Base-by-base conservation (phyloP, 2,888 invertebrate species). In the Bhutanitis thaidina region DNA sequence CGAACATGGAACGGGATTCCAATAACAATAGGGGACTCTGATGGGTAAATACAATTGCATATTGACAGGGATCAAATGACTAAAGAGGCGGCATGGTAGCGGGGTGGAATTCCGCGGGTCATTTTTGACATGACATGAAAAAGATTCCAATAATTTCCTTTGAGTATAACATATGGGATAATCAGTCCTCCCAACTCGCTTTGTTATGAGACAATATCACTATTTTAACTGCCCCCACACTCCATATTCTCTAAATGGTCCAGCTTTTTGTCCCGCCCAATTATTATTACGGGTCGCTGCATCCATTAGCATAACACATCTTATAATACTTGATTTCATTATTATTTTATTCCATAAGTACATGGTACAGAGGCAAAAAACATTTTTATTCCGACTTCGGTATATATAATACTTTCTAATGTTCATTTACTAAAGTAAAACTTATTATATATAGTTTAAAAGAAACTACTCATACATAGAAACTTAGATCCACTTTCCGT, bases 271-370 rank as follows among this genome's bases (percentile, higher is more conserved):
- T 80, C 66, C 72, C 73, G 80, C 80, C 69, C 72, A 75, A 76
- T 80, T 84, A 77, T 84, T 86, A 81, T 80, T 78, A 73, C 77
- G 79, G 80, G 65, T 69, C 75, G 72, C 69, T 79, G 80, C 77
- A 80, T 84, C 80, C 70, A 79, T 77, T 7, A 14, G 14, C 7
- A 35, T 14, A 14, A 14, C 1, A 1, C 4, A 14, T 12, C 4
- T 29, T 29, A 29, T 9, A 9, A 8, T 29, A 29, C 12, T 4
- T 34, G 12, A 34, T 34, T 1, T 1, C 12, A 12, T 34, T 0
- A 34, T 4, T 34, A 12, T 34, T 12, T 34, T 29, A 29, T 29
- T 29, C n/a, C n/a, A n/a, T n/a, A n/a, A n/a, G n/a, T n/a, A n/a
- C n/a, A n/a, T n/a, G n/a, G n/a, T n/a, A n/a, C n/a, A n/a, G n/a